Conservation (phyloP, 2,113 vertebrate species). For the Pangasianodon gigas region DNA sequence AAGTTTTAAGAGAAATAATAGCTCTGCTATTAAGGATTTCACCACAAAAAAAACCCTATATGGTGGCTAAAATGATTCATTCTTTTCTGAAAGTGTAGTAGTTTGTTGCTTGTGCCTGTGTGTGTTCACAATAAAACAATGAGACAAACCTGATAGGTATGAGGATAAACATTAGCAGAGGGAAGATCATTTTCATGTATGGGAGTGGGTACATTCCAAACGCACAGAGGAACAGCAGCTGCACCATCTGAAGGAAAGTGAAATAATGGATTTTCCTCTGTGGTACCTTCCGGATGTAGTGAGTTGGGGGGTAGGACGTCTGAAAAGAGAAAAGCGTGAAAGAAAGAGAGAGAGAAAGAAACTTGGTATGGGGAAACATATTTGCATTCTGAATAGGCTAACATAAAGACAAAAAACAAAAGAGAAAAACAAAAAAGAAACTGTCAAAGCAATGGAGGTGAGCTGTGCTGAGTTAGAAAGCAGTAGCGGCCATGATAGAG, state of each 20-base stretch:
- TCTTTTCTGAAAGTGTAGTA: background rate
- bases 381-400: background rate
- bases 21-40: background rate
- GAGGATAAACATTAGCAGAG: conserved; percentile 93
- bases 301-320: conserved; percentile 95
- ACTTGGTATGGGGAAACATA: background rate
- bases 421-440: no score
- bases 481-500: background rate
- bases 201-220: conserved; percentile 95
- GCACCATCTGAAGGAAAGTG: conserved; percentile 94
- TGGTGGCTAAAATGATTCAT: background rate
- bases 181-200: conserved; percentile 99
- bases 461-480: background rate
- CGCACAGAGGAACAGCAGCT: conserved; percentile 90
- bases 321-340: conserved; percentile 59
- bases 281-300: conserved; percentile 96
- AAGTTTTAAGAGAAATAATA: background rate
- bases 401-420: background rate
- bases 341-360: conserved; percentile 12
- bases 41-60: background rate
- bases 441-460: background rate
- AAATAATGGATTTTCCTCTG: conserved; percentile 99
- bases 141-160: conserved; percentile 90
- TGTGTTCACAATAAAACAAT: background rate
- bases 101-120: conserved; percentile 56